phyloP scores from a whole-genome alignment of 2,888 invertebrate species.

The Hoplodrina blanda region DNA sequence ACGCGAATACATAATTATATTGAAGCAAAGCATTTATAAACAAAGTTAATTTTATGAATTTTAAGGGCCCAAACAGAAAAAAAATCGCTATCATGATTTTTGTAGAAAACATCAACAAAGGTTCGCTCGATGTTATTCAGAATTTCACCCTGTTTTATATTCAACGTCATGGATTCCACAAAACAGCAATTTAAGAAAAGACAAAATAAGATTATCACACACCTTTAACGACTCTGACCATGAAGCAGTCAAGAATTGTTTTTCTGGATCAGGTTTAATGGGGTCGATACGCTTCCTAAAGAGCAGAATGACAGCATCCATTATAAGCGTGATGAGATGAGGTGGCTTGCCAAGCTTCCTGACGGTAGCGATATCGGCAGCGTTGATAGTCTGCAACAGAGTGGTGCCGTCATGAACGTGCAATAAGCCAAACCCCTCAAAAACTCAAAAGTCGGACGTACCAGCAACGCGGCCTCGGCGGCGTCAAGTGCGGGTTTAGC shows the following conservation, averaged over 20 bases:
- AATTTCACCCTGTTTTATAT: too few species aligned
- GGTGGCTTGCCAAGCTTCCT: slow-evolving; percentile 97
- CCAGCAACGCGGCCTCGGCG: slow-evolving; percentile 95
- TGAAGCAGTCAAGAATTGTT: slow-evolving; percentile 94
- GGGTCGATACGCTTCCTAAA: slow-evolving; percentile 94
- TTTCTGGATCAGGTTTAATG: slow-evolving; percentile 93
- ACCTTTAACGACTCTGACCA: slow-evolving; percentile 97
- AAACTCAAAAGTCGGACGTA: slow-evolving; percentile 65
- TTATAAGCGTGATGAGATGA: slow-evolving; percentile 96
- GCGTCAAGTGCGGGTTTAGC: slow-evolving; percentile 96
- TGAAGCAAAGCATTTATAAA: background rate
- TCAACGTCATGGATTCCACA: too few species aligned
- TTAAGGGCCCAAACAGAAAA: background rate
- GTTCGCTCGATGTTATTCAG: too few species aligned
- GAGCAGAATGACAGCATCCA: slow-evolving; percentile 96
- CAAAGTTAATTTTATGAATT: background rate
- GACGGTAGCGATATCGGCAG: slow-evolving; percentile 96
- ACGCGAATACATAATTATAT: background rate
- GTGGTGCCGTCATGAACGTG: background rate
- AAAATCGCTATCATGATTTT: too few species aligned
- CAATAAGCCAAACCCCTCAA: background rate
- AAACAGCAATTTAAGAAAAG: background rate
- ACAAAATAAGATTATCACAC: background rate
- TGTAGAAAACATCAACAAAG: too few species aligned
- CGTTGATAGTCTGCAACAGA: slow-evolving; percentile 94